Evolutionary conservation across 1,140 invertebrate genomes (phyloP), one percentile per base, ranked within the genome.

Genomic region (Akabosia matsudoensis): DNA sequence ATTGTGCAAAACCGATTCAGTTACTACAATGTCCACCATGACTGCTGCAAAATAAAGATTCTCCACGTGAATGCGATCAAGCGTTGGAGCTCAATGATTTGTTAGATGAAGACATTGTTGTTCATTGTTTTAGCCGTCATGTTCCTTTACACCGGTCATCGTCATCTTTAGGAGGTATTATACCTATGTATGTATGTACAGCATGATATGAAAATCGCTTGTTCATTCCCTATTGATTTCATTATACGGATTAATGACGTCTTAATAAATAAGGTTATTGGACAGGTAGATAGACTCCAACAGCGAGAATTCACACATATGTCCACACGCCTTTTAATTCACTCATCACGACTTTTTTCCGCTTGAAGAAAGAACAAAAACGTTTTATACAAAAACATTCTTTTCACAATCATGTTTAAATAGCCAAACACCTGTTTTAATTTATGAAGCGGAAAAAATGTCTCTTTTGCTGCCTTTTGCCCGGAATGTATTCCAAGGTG

Each of bases 231-330:
- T 31, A 31, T 67, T 67, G 61, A 67, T 22, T 67, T 31, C 61
- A 67, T 67, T 30, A 31, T 67, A 67, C 10, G 7, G 30, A 31
- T 7, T 67, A 67, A 30, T 67, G 61, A 67, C 61, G 31, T 67
- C 61, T 67, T 67, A 24, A 67, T 67, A 67, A 67, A 67, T 61
- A 61, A 61, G 3, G 7, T 61, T 61, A 22, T 61, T 61, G 24
- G 37, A 45, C 37, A 45, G 37, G 37, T 45, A 45, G 37, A 45
- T 18, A 7, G 37, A 18, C 37, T 45, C 37, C 37, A 45, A 45
- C 37, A 45, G 37, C 37, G 37, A 18, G 37, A 45, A 45, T 45
- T 7, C 37, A 45, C 37, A 45, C 37, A 45, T 18, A 45, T 18
- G 37, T 45, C 37, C 37, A 10, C 37, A 10, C 37, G 37, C 37